Evolutionary conservation across 1,140 invertebrate genomes (phyloP).

Genomic region (Ceratina calcarata): DNA sequence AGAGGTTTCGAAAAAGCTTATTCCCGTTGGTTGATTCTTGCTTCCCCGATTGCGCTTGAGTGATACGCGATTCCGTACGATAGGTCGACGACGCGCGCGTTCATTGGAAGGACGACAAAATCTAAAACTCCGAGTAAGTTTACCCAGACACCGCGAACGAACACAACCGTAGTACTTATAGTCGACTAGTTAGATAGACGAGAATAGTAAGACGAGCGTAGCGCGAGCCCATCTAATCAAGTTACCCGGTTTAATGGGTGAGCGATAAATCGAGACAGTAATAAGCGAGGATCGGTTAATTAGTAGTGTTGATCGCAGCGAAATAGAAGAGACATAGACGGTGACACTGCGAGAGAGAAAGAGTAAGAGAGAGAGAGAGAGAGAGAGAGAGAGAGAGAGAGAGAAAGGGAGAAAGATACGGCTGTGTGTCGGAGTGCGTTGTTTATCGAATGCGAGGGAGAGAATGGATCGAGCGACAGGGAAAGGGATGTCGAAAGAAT

Average conservation of each 20-base stretch:
- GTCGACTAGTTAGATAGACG: slow-evolving; percentile 61
- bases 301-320: slow-evolving; percentile 44
- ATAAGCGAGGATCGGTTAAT: slow-evolving; percentile 45
- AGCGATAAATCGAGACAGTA: slow-evolving; percentile 54
- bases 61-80: background rate
- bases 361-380: slow-evolving; percentile 27
- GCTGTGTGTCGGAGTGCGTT: background rate
- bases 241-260: slow-evolving; percentile 56
- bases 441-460: slow-evolving; percentile 23
- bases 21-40: too few relatives aligned
- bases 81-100: background rate
- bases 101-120: slow-evolving; percentile 40
- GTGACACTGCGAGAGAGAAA: slow-evolving; percentile 20
- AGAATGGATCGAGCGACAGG: slow-evolving; percentile 48
- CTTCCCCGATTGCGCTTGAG: background rate
- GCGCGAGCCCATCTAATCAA: slow-evolving; percentile 58
- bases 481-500: slow-evolving; percentile 53
- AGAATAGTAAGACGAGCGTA: slow-evolving; percentile 58
- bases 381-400: slow-evolving; percentile 37
- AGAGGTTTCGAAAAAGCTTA: too few relatives aligned
- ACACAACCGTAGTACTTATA: slow-evolving; percentile 49
- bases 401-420: slow-evolving; percentile 6
- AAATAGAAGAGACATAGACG: background rate
- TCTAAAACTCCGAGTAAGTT: slow-evolving; percentile 44
- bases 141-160: slow-evolving; percentile 32